Conservation (phyloP, 1,140 invertebrate species). For the Solenopsis invicta region DNA sequence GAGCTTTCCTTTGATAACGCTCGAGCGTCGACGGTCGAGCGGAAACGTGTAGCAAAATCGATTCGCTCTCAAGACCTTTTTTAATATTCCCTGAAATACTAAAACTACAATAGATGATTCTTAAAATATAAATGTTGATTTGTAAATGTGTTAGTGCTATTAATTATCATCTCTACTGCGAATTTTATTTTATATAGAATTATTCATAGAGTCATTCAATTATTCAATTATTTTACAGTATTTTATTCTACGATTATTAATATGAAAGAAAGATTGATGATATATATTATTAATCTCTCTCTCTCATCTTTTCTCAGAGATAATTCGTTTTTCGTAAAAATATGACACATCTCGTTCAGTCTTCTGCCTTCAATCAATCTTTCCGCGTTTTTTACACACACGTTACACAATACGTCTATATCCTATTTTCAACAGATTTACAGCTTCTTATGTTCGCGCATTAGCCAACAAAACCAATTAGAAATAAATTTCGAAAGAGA, state of each 20-base stretch:
- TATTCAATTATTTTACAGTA: background rate
- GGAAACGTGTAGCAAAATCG: background rate
- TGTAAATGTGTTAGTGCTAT: background rate
- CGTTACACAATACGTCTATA: background rate
- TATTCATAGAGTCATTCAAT: too few relatives aligned
- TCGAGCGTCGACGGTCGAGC: background rate
- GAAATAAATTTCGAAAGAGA: conserved; percentile 20
- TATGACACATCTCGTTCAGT: background rate
- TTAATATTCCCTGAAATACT: conserved; percentile 7
- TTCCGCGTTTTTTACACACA: background rate
- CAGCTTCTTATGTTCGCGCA: conserved; percentile 2
- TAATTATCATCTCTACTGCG: background rate
- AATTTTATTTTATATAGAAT: background rate
- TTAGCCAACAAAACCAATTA: background rate
- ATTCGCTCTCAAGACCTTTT: background rate
- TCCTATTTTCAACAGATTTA: conserved; percentile 2
- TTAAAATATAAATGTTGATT: background rate
- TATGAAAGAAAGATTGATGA: background rate
- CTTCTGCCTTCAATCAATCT: background rate
- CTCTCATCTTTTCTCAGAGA: background rate
- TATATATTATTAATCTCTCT: background rate
- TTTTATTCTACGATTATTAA: background rate
- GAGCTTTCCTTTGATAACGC: conserved; percentile 44
- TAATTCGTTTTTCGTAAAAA: conserved; percentile 11
- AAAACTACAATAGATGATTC: background rate